Base-by-base conservation (phyloP, 2,888 invertebrate species). In the Lottia gigantea region DNA sequence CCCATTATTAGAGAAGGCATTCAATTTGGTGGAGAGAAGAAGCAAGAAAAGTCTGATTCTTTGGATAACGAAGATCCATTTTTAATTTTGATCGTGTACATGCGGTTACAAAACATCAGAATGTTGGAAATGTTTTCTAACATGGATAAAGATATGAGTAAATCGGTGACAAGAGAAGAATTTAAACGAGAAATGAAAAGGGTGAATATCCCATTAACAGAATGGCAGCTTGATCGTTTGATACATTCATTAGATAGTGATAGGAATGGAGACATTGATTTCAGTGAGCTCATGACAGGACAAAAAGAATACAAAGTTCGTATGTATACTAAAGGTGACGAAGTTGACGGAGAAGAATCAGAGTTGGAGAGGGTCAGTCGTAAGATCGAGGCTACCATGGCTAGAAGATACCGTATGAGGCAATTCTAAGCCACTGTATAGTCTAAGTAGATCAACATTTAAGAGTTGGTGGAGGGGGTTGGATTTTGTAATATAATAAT, bases 91-190 rank as follows among this genome's bases (percentile, higher is more conserved):
- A 71, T 76, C n/a, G 76, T 74, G 66, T 74, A 72, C 64, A 74
- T 76, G 76, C 70, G 71, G 11, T 72, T 71, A 62, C 70, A 72
- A 61, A 71, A 74, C 64, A 67, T 79, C 16, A 67, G 79, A 46
- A 64, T 79, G 69, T 70, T 79, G 6, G 79, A 79, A 63, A 45
- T 79, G n/a, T 73, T 79, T 45, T 67, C 67, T 66, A 65, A 66
- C 15, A 64, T 79, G 64, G 79, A 79, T 62, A 71, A 61, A 7
- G 78, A 79, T 74, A 71, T 71, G 61, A 77, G 74, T 64, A 71
- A 75, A 55, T 74, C 74, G 3, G 65, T 79, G 31, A 70, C 70
- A 16, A 62, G 71, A n/a, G 63, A 69, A 14, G 79, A 79, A 46
- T 76, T 79, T 23, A 71, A 71, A 23, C 70, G 77, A 40, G 79